Percentiles rank a stretch among this genome's conserved stretches.
Evolutionary conservation across 2,113 vertebrate genomes (phyloP).

Genomic region (Patagioenas fasciata): DNA sequence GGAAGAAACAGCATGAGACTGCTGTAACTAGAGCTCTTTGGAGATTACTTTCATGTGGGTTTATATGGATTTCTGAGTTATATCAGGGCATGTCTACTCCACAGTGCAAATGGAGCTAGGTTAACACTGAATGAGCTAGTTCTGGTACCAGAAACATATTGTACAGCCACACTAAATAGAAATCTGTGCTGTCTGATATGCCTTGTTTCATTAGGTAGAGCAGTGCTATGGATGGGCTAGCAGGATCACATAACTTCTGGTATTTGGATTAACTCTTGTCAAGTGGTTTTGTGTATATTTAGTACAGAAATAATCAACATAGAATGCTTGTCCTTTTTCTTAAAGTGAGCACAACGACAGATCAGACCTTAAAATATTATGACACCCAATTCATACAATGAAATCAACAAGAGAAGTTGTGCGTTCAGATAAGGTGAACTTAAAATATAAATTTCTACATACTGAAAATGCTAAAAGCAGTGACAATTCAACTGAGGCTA

Average conservation of each 20-base stretch:
- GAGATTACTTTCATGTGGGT: neutral
- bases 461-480: conserved; percentile 5
- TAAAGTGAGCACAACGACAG: neutral
- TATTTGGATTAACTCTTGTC: neutral
- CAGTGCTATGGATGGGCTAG: neutral
- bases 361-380: neutral
- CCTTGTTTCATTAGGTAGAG: neutral
- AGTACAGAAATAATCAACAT: neutral
- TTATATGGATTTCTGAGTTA: neutral
- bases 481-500: conserved; percentile 32
- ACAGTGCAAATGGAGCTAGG: neutral
- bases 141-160: neutral
- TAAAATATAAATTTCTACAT: neutral
- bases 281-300: neutral
- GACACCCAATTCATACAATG: neutral
- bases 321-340: neutral
- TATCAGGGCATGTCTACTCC: neutral
- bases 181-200: neutral
- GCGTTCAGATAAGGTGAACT: neutral
- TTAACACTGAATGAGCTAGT: neutral
- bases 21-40: neutral
- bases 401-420: neutral
- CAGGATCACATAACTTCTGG: neutral
- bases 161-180: neutral
- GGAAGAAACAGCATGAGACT: neutral